Evolutionary conservation across 2,113 vertebrate species (phyloP), one percentile per base, ranked within the genome.

Genomic region (Casuarius casuarius): DNA sequence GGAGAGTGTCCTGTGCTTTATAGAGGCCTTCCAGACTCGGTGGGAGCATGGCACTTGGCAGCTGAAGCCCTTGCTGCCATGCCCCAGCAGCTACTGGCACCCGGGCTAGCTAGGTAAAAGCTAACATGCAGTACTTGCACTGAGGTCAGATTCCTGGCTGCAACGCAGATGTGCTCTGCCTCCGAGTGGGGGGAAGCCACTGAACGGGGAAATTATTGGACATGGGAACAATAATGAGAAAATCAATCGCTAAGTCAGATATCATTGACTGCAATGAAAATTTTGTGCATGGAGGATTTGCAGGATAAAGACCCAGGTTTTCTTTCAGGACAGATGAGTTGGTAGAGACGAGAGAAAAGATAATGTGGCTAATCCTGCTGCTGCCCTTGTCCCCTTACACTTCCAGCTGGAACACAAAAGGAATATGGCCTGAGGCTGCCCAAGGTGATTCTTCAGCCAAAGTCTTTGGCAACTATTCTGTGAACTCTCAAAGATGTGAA

Each of bases 231-330:
- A 94, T 95, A 97, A 97, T 91, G 94, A 97, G 91, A 97, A 97
- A 97, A 97, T 97, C 95, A 96, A 96, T 96, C 54, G 63, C 71
- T 13, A 87, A 95, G 87, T 97, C 95, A 97, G 94, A 96, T 95
- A 95, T 42, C 67, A 96, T 95, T 9, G 84, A 97, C 75, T 95
- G 87, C 75, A 91, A 71, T 67, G 94, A 94, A 97, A 95, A 86
- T 96, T 97, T 89, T 77, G 95, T 70, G 56, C 82, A 35, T 51
- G 54, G 63, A 95, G 87, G 75, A 90, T 94, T 83, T 96, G 62
- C 91, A 97, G 82, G 87, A 88, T 95, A 95, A 95, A 95, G 91
- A 86, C 84, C 7, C n/a, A 49, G 78, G 46, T 83, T 95, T 95
- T 66, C 84, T 91, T 97, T 95, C n/a, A 74, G 89, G n/a, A 23